phyloP scores from a whole-genome alignment of 2,888 invertebrate genomes.

The Venusia cambrica region DNA sequence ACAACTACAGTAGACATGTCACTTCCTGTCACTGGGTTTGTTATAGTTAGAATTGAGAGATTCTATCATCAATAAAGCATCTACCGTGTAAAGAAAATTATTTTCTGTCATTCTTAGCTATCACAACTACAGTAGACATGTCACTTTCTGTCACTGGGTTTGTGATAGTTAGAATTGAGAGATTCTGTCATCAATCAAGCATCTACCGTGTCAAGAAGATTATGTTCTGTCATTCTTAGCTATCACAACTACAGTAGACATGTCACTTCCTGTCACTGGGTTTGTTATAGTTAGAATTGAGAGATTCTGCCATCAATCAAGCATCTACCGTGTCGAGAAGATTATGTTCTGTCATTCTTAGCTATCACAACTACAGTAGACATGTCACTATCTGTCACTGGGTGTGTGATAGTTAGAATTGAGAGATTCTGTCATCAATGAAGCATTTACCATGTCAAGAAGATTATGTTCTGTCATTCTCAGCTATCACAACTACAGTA shows the following conservation, averaged over 20 bases:
- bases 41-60: slow-evolving; percentile 13
- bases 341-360: slow-evolving; percentile 28
- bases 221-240: slow-evolving; percentile 7
- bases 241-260: slow-evolving; percentile 22
- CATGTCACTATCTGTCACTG: slow-evolving; percentile 27
- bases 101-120: background rate
- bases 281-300: too few species aligned
- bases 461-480: slow-evolving; percentile 1
- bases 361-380: slow-evolving; percentile 24
- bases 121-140: too few species aligned
- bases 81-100: background rate
- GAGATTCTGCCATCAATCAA: too few species aligned
- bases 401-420: slow-evolving; percentile 15
- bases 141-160: slow-evolving; percentile 20
- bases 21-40: slow-evolving; percentile 23
- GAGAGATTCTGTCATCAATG: slow-evolving; percentile 6
- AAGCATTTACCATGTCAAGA: background rate
- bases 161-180: slow-evolving; percentile 14
- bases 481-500: slow-evolving; percentile 15
- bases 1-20: slow-evolving; percentile 17
- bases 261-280: too few species aligned
- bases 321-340: too few species aligned
- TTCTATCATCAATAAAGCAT: slow-evolving; percentile 1
- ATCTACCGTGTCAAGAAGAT: background rate
- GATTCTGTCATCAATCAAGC: background rate